A percentile compares a stretch with the other conserved stretches of the same genome.
Evolutionary conservation across 1,140 invertebrate genomes (phyloP).

Genomic region (Danaus plexippus): DNA sequence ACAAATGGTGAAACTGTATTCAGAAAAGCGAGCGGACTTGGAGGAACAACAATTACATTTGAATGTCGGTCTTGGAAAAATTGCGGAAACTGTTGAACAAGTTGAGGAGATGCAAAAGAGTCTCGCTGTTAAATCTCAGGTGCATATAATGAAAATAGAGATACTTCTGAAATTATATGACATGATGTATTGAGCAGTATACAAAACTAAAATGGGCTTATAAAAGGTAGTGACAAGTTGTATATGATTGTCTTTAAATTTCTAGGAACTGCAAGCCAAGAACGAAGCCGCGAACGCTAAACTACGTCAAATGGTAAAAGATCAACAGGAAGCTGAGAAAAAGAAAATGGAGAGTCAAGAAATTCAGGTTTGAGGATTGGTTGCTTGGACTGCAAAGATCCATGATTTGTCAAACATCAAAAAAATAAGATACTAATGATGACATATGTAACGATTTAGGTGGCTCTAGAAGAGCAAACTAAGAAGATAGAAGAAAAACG

Average conservation of each 20-base stretch:
- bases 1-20: constrained; percentile 98
- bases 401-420: not conserved
- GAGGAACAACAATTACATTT: constrained; percentile 99
- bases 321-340: constrained; percentile 99
- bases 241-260: constrained; percentile 7
- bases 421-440: constrained; percentile 5
- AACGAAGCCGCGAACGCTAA: constrained; percentile 99
- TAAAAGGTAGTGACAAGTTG: too few species aligned
- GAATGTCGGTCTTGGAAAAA: constrained; percentile 98
- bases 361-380: constrained; percentile 81
- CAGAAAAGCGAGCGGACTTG: constrained; percentile 97
- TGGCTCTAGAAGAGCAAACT: constrained; percentile 86
- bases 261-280: constrained; percentile 95
- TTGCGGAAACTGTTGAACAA: constrained; percentile 99
- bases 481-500: constrained; percentile 94
- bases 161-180: too few species aligned
- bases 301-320: constrained; percentile 98
- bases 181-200: too few species aligned
- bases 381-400: not conserved
- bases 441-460: constrained; percentile 37
- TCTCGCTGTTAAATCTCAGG: constrained; percentile 93
- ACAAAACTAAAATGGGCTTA: too few species aligned
- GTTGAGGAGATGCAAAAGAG: constrained; percentile 99
- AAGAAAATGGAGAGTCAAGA: constrained; percentile 99
- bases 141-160: constrained; percentile 26